Percentiles rank a stretch among this genome's conserved stretches.
phyloP scores from a whole-genome alignment of 2,797 vertebrate genomes.

The Thripadectes ignobilis region DNA sequence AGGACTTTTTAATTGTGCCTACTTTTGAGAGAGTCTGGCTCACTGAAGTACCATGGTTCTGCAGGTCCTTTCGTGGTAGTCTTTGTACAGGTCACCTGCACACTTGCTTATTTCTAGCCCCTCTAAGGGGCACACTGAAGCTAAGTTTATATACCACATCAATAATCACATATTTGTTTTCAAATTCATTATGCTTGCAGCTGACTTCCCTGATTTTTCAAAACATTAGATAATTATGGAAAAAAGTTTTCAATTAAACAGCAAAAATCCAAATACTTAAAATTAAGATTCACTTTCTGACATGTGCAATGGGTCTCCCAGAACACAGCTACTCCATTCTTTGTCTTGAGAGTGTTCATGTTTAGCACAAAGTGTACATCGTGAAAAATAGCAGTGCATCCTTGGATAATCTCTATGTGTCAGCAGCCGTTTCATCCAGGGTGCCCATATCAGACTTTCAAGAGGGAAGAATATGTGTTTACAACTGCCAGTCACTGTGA shows the following conservation, averaged over 20 bases:
- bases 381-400: not conserved
- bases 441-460: constrained; percentile 8
- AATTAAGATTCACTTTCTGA: not conserved
- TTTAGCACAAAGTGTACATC: constrained; percentile 32
- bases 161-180: not conserved
- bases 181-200: not conserved
- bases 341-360: not conserved
- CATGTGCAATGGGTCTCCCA: not conserved
- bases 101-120: not conserved
- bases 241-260: not conserved
- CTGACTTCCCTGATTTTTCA: not conserved
- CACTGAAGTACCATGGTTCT: not conserved
- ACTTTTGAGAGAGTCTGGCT: not conserved
- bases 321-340: not conserved
- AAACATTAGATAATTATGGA: not conserved
- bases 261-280: not conserved
- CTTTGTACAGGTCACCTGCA: not conserved
- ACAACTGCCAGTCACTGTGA: constrained; percentile 1
- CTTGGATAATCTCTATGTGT: constrained; percentile 46
- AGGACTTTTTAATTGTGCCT: not conserved
- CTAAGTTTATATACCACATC: not conserved
- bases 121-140: not conserved
- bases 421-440: not conserved
- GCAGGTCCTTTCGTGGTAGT: not conserved
- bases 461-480: constrained; percentile 33